These are phyloP conservation scores for Lasioglossum morio DNA, from an alignment of 2,888 invertebrate genomes.

Conservation along the genomic window DNA sequence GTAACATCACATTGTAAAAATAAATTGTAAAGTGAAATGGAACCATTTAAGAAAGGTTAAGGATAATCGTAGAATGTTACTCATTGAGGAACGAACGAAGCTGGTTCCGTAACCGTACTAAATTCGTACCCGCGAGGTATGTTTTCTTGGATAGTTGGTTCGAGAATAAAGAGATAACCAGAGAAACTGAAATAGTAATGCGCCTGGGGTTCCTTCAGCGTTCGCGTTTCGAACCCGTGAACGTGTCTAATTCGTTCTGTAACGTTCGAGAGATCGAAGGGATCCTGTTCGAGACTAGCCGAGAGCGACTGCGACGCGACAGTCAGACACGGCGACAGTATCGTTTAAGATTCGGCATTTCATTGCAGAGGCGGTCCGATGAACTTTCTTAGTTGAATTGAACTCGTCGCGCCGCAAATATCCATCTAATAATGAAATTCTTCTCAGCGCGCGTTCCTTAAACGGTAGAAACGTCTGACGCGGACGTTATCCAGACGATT, in stretches of 20 bases:
- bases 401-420: slow-evolving; percentile 54
- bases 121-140: neutral
- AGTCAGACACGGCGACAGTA: neutral
- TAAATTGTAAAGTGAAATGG: too few relatives aligned
- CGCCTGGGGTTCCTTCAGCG: neutral
- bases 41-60: too few relatives aligned
- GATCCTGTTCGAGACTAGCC: neutral
- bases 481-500: slow-evolving; percentile 44
- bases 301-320: neutral
- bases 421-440: slow-evolving; percentile 54
- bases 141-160: neutral
- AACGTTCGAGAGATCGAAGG: neutral
- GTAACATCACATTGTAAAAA: too few relatives aligned
- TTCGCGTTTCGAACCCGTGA: neutral
- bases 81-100: neutral
- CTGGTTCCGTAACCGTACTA: neutral
- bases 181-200: neutral
- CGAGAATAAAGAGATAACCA: neutral
- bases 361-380: slow-evolving; percentile 38
- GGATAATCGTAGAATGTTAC: neutral
- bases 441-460: slow-evolving; percentile 29
- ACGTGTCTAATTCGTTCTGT: neutral
- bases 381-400: slow-evolving; percentile 49
- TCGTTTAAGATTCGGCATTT: slow-evolving; percentile 22
- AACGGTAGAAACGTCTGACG: slow-evolving; percentile 34